Conservation (phyloP, 2,797 vertebrate species). For the Austrolebias charrua region DNA sequence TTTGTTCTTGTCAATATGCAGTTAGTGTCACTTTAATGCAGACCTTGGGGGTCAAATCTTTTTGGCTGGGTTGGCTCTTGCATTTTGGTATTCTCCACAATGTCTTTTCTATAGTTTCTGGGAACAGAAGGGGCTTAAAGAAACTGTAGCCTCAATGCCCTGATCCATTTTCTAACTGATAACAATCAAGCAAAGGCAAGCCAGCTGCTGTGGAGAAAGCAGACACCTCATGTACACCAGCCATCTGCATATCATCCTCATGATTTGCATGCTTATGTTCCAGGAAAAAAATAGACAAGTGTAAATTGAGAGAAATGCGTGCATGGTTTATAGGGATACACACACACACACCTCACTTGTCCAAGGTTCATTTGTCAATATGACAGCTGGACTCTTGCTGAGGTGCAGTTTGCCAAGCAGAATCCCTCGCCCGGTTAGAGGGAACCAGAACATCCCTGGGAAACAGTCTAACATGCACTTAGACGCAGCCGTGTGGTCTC, state of each 20-base stretch:
- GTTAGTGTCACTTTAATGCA: slow-evolving; percentile 20
- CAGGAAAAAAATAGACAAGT: slow-evolving; percentile 27
- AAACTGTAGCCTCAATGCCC: slow-evolving; percentile 30
- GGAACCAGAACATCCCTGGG: slow-evolving; percentile 71
- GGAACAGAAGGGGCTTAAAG: slow-evolving; percentile 10
- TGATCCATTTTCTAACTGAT: slow-evolving; percentile 39
- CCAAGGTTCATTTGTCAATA: slow-evolving; percentile 77
- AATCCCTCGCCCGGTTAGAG: slow-evolving; percentile 63
- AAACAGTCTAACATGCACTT: slow-evolving; percentile 66
- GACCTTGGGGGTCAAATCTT: background rate
- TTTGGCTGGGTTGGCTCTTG: background rate
- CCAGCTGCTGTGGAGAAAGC: slow-evolving; percentile 39
- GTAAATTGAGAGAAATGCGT: slow-evolving; percentile 34
- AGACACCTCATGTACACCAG: slow-evolving; percentile 13
- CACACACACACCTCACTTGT: slow-evolving; percentile 48
- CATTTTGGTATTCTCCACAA: slow-evolving; percentile 10
- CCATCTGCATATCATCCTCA: slow-evolving; percentile 54
- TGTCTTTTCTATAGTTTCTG: slow-evolving; percentile 15
- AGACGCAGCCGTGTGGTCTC: slow-evolving; percentile 28
- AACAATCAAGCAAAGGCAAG: slow-evolving; percentile 43
- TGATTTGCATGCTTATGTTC: slow-evolving; percentile 24
- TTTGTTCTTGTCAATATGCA: slow-evolving; percentile 35
- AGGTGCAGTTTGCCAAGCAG: slow-evolving; percentile 68
- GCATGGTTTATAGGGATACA: too few species aligned
- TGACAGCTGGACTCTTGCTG: slow-evolving; percentile 74